phyloP scores from a whole-genome alignment of 2,888 invertebrate species.

The Rhingia rostrata region DNA sequence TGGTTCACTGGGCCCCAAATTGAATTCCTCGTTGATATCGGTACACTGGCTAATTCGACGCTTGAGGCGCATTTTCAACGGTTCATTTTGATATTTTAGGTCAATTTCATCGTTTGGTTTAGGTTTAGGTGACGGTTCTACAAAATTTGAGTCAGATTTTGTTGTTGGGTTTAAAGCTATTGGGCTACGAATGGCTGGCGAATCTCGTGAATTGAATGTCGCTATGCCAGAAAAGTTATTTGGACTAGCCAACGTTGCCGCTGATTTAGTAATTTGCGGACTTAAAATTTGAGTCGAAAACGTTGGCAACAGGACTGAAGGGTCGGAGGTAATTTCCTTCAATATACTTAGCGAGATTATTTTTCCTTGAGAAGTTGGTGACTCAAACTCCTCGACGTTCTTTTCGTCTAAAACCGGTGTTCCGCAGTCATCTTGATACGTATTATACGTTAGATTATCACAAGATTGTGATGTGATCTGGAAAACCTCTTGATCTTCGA shows the following conservation, averaged over 20 bases:
- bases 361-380: slow-evolving; percentile 18
- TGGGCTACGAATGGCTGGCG: background rate
- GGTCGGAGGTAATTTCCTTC: slow-evolving; percentile 10
- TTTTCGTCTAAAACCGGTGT: slow-evolving; percentile 66
- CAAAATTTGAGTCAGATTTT: slow-evolving; percentile 2
- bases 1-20: slow-evolving; percentile 7
- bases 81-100: slow-evolving; percentile 14
- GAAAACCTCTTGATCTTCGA: slow-evolving; percentile 55
- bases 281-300: background rate
- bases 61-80: slow-evolving; percentile 40
- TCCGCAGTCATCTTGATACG: slow-evolving; percentile 48
- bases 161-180: background rate
- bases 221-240: background rate
- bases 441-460: background rate
- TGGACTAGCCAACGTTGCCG: background rate
- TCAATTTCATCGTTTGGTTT: slow-evolving; percentile 8
- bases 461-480: slow-evolving; percentile 36
- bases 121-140: slow-evolving; percentile 20
- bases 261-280: background rate
- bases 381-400: slow-evolving; percentile 32
- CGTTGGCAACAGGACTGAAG: background rate
- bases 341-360: slow-evolving; percentile 46
- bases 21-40: slow-evolving; percentile 37
- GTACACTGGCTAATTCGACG: slow-evolving; percentile 43
- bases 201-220: background rate